Base-by-base conservation (phyloP, 2,888 invertebrate genomes). In the Cosmia trapezina region DNA sequence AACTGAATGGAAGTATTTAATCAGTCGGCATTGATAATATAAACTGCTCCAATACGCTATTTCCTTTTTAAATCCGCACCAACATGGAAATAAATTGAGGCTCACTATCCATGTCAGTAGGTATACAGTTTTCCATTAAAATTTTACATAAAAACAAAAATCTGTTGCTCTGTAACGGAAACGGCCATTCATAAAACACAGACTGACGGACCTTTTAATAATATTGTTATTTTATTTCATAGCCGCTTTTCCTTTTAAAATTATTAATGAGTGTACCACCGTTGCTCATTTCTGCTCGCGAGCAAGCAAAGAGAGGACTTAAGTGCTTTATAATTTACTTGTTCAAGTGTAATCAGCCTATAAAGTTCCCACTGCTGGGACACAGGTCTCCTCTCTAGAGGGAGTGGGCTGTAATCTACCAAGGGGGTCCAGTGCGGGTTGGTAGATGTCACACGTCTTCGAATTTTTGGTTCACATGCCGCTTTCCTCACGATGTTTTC, bases 191-290 rank as follows among this genome's bases (percentile, higher is more conserved):
- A 83, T 82, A 83, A 86, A 86, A 82, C 72, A 83, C 77, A 70
- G 57, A 76, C 84, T 63, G 83, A 76, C 78, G 78, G 81, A 86
- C 84, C 84, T 84, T 86, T 87, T 89, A 87, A 87, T 88, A 87
- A 85, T 84, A 87, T 86, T 86, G 86, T 88, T 84, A 89, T 89
- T 87, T 85, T 85, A 84, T 84, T 86, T 84, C 78, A 78, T 66
- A 81, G 83, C 73, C 45, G 73, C 60, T 74, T 84, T 87, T 82
- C 79, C 84, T 85, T 88, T 85, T 70, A 74, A 69, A 78, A 87
- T 87, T 88, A 85, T 89, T 87, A 89, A 90, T 87, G 78, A 84
- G 68, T 76, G 49, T 73, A 74, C 60, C 60, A 73, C 19, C 41
- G 62, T 67, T 76, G 81, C 79, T 79, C 74, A 70, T 73, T 83